phyloP scores from a whole-genome alignment of 2,113 vertebrate species.

The Xyrauchen texanus region DNA sequence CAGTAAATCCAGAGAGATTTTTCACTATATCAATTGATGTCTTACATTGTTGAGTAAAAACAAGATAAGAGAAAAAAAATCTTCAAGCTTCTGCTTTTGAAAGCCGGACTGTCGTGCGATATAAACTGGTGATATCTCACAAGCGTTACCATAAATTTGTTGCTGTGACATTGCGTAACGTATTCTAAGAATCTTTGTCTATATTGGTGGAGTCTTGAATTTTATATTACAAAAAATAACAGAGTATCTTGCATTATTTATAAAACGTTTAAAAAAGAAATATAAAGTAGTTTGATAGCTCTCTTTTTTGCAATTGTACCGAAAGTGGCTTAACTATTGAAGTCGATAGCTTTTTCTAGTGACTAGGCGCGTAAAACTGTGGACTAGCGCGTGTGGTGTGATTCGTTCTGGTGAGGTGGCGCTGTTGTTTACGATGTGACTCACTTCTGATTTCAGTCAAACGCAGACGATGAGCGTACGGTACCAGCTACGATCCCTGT shows the following conservation, averaged over 20 bases:
- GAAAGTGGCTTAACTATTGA: slow-evolving; percentile 98
- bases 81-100: slow-evolving; percentile 55
- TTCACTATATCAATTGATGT: background rate
- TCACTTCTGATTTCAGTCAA: slow-evolving; percentile 62
- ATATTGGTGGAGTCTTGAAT: slow-evolving; percentile 85
- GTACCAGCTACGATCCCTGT: slow-evolving; percentile 59
- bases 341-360: slow-evolving; percentile 80
- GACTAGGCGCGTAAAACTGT: slow-evolving; percentile 78
- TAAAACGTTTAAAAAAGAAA: slow-evolving; percentile 76
- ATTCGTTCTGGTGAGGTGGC: slow-evolving; percentile 77
- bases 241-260: slow-evolving; percentile 95
- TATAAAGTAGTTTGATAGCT: slow-evolving; percentile 88
- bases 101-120: slow-evolving; percentile 75
- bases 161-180: slow-evolving; percentile 75
- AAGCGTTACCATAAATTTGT: slow-evolving; percentile 86
- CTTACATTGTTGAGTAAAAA: background rate
- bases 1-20: slow-evolving; percentile 10
- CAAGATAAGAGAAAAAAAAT: background rate
- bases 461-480: slow-evolving; percentile 62
- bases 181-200: slow-evolving; percentile 86
- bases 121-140: slow-evolving; percentile 76
- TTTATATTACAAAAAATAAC: slow-evolving; percentile 82
- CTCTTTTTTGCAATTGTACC: slow-evolving; percentile 94
- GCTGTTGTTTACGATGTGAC: slow-evolving; percentile 72
- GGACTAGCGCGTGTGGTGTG: slow-evolving; percentile 77